phyloP scores from a whole-genome alignment of 2,888 invertebrate genomes.

The Trilocha varians region DNA sequence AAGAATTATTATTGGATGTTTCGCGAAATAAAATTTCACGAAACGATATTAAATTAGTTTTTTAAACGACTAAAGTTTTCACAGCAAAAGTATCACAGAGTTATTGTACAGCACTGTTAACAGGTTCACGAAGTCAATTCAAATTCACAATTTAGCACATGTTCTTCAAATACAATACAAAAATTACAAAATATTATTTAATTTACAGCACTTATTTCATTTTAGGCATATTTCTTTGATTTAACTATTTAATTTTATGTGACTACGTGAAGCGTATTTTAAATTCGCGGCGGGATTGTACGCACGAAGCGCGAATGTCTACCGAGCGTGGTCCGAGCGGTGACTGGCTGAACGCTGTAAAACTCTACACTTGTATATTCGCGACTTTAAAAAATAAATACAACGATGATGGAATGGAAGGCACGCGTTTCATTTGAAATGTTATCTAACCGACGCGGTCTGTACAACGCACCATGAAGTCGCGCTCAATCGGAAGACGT shows the following conservation, averaged over 20 bases:
- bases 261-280: conserved; percentile 17
- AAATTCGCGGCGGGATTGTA: conserved; percentile 52
- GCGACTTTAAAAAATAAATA: conserved; percentile 64
- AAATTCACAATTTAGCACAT: conserved; percentile 47
- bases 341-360: conserved; percentile 57
- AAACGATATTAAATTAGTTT: conserved; percentile 32
- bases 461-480: conserved; percentile 4
- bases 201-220: conserved; percentile 43
- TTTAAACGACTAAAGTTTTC: conserved; percentile 31
- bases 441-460: conserved; percentile 10
- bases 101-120: conserved; percentile 23
- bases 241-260: no score
- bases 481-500: conserved; percentile 7
- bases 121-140: conserved; percentile 43
- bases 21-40: conserved; percentile 67
- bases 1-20: conserved; percentile 56
- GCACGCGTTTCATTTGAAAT: conserved; percentile 27
- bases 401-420: conserved; percentile 57
- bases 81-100: conserved; percentile 63
- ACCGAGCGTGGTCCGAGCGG: conserved; percentile 51
- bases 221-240: conserved; percentile 67
- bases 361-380: conserved; percentile 59
- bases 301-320: conserved; percentile 47
- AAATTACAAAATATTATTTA: conserved; percentile 10
- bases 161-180: conserved; percentile 21